These are phyloP conservation scores for Passer montanus DNA, from an alignment of 2,113 vertebrate species.

Conservation along the genomic window DNA sequence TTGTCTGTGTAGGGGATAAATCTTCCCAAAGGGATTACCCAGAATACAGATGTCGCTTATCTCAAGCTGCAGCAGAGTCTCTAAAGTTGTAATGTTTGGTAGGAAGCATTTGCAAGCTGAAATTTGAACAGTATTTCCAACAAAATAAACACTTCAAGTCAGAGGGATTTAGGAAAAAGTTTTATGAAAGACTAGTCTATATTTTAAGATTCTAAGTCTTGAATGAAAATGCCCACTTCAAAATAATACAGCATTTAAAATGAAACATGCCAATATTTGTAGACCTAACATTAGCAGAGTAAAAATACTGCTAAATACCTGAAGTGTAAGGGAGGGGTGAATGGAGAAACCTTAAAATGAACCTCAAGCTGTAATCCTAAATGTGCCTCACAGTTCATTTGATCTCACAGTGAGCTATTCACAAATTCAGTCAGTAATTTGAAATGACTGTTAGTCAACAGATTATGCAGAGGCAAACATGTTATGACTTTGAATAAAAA, in stretches of 20 bases:
- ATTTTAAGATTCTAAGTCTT: not conserved
- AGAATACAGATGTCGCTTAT: not conserved
- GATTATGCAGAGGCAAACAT: conserved; percentile 58
- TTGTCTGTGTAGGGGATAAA: not conserved
- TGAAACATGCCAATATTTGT: not conserved
- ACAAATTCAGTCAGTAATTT: conserved; percentile 55
- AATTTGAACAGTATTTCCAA: not conserved
- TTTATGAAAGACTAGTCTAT: not conserved
- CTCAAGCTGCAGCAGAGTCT: not conserved
- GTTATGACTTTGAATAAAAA: conserved; percentile 48
- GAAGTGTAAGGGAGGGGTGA: not conserved
- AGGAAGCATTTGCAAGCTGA: not conserved
- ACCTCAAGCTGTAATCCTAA: conserved; percentile 20
- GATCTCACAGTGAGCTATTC: conserved; percentile 43
- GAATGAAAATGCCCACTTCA: not conserved
- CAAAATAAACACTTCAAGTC: not conserved
- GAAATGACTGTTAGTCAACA: conserved; percentile 67
- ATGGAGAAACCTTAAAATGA: conserved; percentile 52
- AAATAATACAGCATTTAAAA: conserved; percentile 14
- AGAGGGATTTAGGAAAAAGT: not conserved
- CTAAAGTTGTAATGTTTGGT: not conserved
- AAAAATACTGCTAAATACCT: conserved; percentile 42
- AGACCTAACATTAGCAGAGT: not conserved
- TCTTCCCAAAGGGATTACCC: not conserved
- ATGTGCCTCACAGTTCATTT: conserved; percentile 33